A percentile compares a stretch with the other conserved stretches of the same genome.
Evolutionary conservation across 2,888 invertebrate species (phyloP).

Genomic region (Leptopilina syphax): DNA sequence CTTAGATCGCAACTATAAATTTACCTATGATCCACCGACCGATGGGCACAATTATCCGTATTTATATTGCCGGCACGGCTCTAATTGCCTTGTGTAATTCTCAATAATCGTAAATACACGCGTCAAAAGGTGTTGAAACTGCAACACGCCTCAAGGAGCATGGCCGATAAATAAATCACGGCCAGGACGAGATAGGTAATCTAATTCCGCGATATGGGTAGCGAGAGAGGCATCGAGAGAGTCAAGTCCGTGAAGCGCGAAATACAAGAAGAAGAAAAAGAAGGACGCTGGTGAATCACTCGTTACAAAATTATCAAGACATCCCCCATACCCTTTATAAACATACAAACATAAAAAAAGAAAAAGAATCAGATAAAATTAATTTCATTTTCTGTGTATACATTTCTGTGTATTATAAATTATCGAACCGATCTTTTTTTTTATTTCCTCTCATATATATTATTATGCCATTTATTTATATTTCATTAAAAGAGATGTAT

Average conservation of each 20-base stretch:
- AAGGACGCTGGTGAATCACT: constrained; percentile 30
- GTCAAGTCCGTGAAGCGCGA: constrained; percentile 28
- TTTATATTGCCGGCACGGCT: constrained; percentile 62
- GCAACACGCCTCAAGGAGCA: constrained; percentile 63
- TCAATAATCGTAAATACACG: constrained; percentile 71
- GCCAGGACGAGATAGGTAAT: constrained; percentile 66
- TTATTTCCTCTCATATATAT: background rate
- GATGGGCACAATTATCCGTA: constrained; percentile 65
- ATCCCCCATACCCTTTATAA: background rate
- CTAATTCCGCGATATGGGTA: constrained; percentile 67
- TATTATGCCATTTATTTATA: constrained; percentile 10
- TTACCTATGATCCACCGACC: constrained; percentile 58
- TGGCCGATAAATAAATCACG: constrained; percentile 71
- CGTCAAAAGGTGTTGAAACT: constrained; percentile 70
- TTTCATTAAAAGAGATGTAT: constrained; percentile 23
- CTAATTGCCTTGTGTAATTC: constrained; percentile 72
- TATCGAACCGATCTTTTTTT: background rate
- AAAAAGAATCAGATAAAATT: constrained; percentile 32
- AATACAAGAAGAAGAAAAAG: background rate
- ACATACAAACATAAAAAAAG: background rate
- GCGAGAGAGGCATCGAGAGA: constrained; percentile 54
- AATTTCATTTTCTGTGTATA: background rate
- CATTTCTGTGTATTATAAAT: background rate
- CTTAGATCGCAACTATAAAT: constrained; percentile 55
- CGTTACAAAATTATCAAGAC: constrained; percentile 18